These are phyloP conservation scores for Drosophila ezoana DNA, from an alignment of 2,888 invertebrate genomes.

Conservation along the genomic window DNA sequence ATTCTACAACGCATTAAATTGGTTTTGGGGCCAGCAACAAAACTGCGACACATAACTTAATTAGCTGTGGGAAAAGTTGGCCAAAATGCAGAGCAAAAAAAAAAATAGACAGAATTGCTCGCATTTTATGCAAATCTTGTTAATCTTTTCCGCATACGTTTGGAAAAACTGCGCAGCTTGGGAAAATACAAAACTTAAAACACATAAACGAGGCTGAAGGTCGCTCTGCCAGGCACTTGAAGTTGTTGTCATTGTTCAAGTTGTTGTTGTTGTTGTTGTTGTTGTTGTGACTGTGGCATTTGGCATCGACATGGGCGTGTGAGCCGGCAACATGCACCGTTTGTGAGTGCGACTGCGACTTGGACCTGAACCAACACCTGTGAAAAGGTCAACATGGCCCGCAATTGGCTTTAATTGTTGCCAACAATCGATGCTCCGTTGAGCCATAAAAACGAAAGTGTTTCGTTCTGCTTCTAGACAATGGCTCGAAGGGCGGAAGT, in stretches of 20 bases:
- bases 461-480: slow-evolving; percentile 64
- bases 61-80: slow-evolving; percentile 62
- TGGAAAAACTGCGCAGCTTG: slow-evolving; percentile 64
- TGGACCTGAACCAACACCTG: slow-evolving; percentile 23
- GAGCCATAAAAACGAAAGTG: slow-evolving; percentile 58
- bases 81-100: slow-evolving; percentile 15
- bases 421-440: slow-evolving; percentile 27
- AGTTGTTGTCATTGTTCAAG: slow-evolving; percentile 18
- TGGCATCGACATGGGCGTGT: slow-evolving; percentile 66
- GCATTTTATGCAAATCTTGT: slow-evolving; percentile 71
- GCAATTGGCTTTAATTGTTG: slow-evolving; percentile 53
- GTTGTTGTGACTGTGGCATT: slow-evolving; percentile 43
- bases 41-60: slow-evolving; percentile 39
- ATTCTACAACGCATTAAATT: slow-evolving; percentile 55
- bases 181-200: slow-evolving; percentile 42
- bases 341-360: slow-evolving; percentile 7
- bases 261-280: slow-evolving; percentile 19
- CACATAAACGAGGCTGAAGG: slow-evolving; percentile 63
- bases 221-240: slow-evolving; percentile 48
- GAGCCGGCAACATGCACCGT: slow-evolving; percentile 36
- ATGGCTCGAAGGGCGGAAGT: slow-evolving; percentile 42
- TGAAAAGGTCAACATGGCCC: slow-evolving; percentile 61
- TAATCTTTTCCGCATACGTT: slow-evolving; percentile 75
- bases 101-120: slow-evolving; percentile 28
- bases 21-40: slow-evolving; percentile 7